These are phyloP conservation scores for Isurus oxyrinchus DNA, from an alignment of 2,113 vertebrate species.

Conservation along the genomic window DNA sequence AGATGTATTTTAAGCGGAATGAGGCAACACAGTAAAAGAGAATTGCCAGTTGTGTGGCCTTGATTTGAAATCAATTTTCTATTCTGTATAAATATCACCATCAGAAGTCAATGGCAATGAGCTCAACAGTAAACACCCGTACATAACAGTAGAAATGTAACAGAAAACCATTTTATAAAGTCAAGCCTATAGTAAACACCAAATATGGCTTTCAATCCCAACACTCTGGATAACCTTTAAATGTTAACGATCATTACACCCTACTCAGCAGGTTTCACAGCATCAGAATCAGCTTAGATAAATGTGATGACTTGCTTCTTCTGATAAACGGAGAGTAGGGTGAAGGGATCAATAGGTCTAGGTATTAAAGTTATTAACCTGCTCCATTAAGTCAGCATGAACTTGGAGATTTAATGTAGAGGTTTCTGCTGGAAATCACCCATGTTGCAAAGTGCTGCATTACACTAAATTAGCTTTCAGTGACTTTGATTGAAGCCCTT, in stretches of 20 bases:
- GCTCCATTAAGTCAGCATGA: constrained; percentile 40
- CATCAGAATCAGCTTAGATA: constrained; percentile 39
- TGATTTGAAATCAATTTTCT: constrained; percentile 11
- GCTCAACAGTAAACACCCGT: not conserved
- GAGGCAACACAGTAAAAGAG: not conserved
- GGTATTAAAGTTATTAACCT: constrained; percentile 40
- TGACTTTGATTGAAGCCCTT: not conserved
- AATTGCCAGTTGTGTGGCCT: not conserved
- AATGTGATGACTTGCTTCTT: constrained; percentile 40
- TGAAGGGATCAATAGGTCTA: constrained; percentile 39
- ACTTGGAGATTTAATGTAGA: constrained; percentile 38
- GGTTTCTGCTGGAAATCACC: constrained; percentile 32
- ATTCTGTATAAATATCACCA: not conserved
- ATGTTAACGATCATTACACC: constrained; percentile 38
- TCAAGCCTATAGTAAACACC: not conserved
- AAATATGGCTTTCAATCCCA: not conserved
- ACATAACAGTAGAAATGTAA: not conserved
- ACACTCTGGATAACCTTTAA: constrained; percentile 39
- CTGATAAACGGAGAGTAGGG: not conserved
- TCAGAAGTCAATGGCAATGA: constrained; percentile 18
- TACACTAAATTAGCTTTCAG: constrained; percentile 15
- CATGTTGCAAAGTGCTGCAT: constrained; percentile 14
- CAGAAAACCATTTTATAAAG: not conserved
- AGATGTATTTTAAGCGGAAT: not conserved
- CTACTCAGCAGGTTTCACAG: constrained; percentile 42